These are phyloP conservation scores for Betta splendens DNA, from an alignment of 2,797 vertebrate genomes.

Conservation along the genomic window DNA sequence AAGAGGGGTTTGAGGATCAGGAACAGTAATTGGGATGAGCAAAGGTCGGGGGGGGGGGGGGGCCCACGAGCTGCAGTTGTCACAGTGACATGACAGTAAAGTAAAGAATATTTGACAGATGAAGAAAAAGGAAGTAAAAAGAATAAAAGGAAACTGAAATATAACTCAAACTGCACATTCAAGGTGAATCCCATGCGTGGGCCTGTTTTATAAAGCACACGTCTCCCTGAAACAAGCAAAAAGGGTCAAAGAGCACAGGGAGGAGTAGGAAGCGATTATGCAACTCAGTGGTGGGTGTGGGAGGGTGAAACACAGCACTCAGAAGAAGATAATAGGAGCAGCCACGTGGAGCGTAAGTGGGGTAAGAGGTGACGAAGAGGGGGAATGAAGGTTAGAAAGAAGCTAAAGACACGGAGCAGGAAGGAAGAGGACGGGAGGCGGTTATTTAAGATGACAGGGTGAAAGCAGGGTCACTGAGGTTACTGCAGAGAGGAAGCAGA, in stretches of 20 bases:
- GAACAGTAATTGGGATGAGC: conserved; percentile 12
- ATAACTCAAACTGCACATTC: not conserved
- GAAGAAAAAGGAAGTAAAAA: conserved; percentile 15
- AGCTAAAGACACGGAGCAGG: conserved; percentile 2
- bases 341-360: not conserved
- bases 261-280: not conserved
- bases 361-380: conserved; percentile 8
- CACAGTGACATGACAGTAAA: conserved; percentile 12
- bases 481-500: conserved; percentile 18
- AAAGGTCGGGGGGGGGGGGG: conserved; percentile 38
- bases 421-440: conserved; percentile 22
- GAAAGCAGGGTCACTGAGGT: conserved; percentile 50
- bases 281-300: not conserved
- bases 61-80: conserved; percentile 36
- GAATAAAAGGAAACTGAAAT: conserved; percentile 7
- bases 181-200: not conserved
- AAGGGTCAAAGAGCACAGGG: not conserved
- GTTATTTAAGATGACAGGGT: conserved; percentile 65
- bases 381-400: conserved; percentile 26
- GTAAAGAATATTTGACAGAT: conserved; percentile 5
- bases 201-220: too few relatives aligned
- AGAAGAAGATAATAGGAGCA: not conserved
- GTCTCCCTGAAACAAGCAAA: not conserved
- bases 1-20: conserved; percentile 4
- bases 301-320: not conserved